Conservation (phyloP, 1,140 invertebrate genomes). For the Archivesica marissinica region DNA sequence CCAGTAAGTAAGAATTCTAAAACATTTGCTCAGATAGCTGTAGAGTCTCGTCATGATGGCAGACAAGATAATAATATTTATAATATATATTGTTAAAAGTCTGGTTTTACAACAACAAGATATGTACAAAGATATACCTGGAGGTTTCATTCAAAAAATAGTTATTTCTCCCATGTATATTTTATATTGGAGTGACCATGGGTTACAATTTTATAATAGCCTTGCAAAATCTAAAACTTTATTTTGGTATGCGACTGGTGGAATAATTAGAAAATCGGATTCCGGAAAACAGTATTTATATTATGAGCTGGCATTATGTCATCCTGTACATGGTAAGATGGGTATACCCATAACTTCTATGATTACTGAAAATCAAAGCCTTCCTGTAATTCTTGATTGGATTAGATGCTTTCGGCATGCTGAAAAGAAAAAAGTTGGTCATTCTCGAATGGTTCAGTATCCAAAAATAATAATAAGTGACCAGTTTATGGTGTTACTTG, state of each 20-base stretch:
- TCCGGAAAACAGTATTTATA: not conserved
- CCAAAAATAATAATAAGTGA: conserved; percentile 10
- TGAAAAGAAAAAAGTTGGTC: conserved; percentile 25
- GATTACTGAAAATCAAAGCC: conserved; percentile 23
- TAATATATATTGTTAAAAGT: conserved; percentile 4
- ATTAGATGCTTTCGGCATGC: conserved; percentile 9
- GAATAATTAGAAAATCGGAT: not conserved
- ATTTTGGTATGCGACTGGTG: conserved; percentile 40
- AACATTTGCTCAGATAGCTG: not conserved
- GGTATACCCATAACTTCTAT: conserved; percentile 32
- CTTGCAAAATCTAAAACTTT: not conserved
- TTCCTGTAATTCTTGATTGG: conserved; percentile 16
- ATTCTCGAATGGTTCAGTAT: not conserved
- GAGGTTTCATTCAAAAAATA: conserved; percentile 49
- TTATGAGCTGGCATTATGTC: conserved; percentile 18
- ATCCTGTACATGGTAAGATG: conserved; percentile 20
- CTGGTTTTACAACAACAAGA: not conserved
- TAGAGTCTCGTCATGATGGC: not conserved
- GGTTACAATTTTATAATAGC: conserved; percentile 1
- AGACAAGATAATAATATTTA: not conserved
- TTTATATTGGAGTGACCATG: conserved; percentile 22
- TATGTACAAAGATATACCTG: not conserved
- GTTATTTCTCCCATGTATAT: conserved; percentile 4
- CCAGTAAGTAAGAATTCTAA: not conserved
- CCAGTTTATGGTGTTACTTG: conserved; percentile 36